Conservation (phyloP, 2,888 invertebrate species). For the Dryomyza anilis region DNA sequence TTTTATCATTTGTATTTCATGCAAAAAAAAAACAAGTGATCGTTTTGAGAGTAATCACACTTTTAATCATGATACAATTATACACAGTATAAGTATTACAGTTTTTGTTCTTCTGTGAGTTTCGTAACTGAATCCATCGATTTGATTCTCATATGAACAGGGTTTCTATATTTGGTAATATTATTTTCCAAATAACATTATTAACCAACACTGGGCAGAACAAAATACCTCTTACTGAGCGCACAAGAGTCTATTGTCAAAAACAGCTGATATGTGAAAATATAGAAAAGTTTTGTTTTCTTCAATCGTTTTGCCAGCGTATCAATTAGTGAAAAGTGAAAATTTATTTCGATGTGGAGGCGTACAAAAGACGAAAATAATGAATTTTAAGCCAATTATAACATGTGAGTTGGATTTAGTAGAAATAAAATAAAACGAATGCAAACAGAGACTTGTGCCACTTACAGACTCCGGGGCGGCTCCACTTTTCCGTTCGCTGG, state of each 20-base stretch:
- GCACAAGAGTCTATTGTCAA: constrained; percentile 8
- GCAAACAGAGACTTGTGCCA: background rate
- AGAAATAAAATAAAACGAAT: background rate
- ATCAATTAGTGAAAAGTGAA: background rate
- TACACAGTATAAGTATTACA: background rate
- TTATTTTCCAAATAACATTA: background rate
- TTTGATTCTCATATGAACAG: too few relatives aligned
- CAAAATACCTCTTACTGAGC: too few relatives aligned
- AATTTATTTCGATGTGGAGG: constrained; percentile 14
- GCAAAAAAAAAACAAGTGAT: too few relatives aligned
- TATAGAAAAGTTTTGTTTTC: background rate
- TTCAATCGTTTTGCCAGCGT: background rate
- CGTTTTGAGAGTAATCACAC: too few relatives aligned
- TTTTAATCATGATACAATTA: too few relatives aligned
- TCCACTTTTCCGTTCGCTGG: constrained; percentile 82
- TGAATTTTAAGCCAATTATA: constrained; percentile 57
- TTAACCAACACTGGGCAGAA: background rate
- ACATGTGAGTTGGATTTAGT: constrained; percentile 48
- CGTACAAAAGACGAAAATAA: constrained; percentile 25
- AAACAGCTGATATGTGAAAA: constrained; percentile 25
- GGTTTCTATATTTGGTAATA: too few relatives aligned
- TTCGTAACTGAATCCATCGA: background rate
- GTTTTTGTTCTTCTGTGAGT: background rate
- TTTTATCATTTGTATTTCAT: too few relatives aligned
- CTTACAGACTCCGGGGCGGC: constrained; percentile 81